Percentiles rank a stretch among this genome's conserved stretches.
Evolutionary conservation across 2,797 vertebrate species (phyloP).

Genomic region (Heliangelus exortis): DNA sequence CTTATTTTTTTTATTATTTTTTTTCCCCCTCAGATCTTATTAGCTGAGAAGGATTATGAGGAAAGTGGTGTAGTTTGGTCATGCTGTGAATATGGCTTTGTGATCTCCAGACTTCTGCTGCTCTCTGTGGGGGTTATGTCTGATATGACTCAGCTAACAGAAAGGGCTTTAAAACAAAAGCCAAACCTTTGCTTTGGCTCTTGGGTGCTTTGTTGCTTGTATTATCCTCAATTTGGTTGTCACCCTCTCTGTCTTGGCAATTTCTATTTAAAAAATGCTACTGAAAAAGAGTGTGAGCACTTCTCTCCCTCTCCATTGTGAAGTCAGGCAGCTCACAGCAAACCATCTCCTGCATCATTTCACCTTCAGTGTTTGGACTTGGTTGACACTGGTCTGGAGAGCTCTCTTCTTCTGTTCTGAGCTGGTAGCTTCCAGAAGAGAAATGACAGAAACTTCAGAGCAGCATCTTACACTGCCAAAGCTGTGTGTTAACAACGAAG

Average conservation of each 20-base stretch:
- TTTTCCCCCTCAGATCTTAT: not conserved
- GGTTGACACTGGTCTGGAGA: rapidly evolving
- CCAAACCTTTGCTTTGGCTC: not conserved
- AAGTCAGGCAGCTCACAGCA: not conserved
- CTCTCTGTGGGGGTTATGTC: not conserved
- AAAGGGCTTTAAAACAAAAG: not conserved
- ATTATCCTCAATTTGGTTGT: not conserved
- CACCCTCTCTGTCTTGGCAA: not conserved
- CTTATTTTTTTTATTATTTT: not conserved
- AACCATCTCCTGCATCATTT: not conserved
- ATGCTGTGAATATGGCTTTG: not conserved
- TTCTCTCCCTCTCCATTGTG: not conserved
- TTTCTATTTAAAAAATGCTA: not conserved
- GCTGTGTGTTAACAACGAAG: not conserved
- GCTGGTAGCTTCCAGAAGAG: not conserved
- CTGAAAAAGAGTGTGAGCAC: not conserved
- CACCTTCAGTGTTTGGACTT: not conserved
- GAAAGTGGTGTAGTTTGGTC: not conserved
- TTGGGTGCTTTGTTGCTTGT: not conserved
- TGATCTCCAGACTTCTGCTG: not conserved
- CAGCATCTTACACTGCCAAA: not conserved
- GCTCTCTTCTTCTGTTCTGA: not conserved
- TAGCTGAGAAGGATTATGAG: not conserved
- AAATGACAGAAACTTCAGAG: not conserved
- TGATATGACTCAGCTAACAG: constrained; percentile 30